Conservation (phyloP, 2,797 vertebrate species). For the Brachymystax lenok region DNA sequence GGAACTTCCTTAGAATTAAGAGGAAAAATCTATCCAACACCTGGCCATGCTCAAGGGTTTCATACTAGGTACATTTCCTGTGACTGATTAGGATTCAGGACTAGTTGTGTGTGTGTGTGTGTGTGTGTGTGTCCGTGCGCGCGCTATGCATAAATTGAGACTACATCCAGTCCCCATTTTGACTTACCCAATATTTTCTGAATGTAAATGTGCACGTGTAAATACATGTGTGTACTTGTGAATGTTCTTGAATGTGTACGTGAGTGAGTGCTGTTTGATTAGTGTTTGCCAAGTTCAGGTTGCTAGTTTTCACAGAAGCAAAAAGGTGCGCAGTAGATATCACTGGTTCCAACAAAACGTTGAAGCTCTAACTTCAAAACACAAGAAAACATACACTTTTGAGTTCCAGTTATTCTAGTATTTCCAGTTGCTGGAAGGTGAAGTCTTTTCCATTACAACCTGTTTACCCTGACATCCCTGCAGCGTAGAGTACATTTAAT, state of each 20-base stretch:
- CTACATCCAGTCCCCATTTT: too few relatives aligned
- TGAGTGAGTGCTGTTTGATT: conserved; percentile 49
- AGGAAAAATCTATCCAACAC: conserved; percentile 56
- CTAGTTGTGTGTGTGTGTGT: conserved; percentile 4
- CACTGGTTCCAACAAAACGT: not conserved
- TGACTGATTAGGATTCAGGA: conserved; percentile 10
- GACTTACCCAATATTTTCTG: too few relatives aligned
- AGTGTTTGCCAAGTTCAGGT: conserved; percentile 41
- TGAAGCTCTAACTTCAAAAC: not conserved
- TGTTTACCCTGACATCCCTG: too few relatives aligned
- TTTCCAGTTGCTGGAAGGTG: too few relatives aligned
- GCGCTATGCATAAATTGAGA: not conserved
- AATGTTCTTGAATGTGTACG: not conserved
- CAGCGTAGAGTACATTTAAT: too few relatives aligned
- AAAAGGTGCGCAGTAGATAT: conserved; percentile 45
- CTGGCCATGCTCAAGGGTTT: conserved; percentile 28
- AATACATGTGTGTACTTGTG: not conserved
- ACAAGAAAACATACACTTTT: conserved; percentile 1
- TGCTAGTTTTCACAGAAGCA: conserved; percentile 27
- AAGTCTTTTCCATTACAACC: too few relatives aligned
- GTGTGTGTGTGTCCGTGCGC: not conserved
- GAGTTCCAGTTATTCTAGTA: not conserved
- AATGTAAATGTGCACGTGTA: not conserved
- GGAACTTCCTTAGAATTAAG: conserved; percentile 46
- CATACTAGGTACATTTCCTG: conserved; percentile 7